Percentiles rank a stretch among this genome's conserved stretches.
phyloP scores from a whole-genome alignment of 2,113 vertebrate genomes.

The Albula goreensis region DNA sequence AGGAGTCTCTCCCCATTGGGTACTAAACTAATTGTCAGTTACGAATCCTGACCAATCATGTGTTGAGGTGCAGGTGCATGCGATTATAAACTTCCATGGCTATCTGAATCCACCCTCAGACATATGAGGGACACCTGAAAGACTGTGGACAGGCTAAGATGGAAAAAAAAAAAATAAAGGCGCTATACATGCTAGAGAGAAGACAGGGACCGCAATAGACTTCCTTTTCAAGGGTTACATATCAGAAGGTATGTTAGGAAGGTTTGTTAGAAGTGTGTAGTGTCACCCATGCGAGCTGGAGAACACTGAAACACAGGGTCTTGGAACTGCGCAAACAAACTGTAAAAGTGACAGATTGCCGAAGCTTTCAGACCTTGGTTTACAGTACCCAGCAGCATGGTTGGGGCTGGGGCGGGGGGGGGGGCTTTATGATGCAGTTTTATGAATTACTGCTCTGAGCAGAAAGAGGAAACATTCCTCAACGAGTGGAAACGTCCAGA shows the following conservation, averaged over 20 bases:
- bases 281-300: neutral
- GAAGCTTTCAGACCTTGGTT: neutral
- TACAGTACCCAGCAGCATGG: neutral
- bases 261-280: no score
- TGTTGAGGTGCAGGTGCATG: no score
- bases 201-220: no score
- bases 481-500: neutral
- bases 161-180: neutral
- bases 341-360: neutral
- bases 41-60: no score
- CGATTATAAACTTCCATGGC: no score
- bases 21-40: no score
- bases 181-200: neutral
- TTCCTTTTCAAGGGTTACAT: no score
- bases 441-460: neutral
- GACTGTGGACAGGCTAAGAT: no score
- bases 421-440: neutral
- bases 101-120: no score
- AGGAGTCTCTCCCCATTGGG: no score
- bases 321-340: neutral
- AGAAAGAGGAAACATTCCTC: constrained; percentile 5
- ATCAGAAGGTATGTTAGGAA: no score
- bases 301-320: neutral
- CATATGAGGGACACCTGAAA: no score
- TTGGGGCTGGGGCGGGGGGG: neutral